These are phyloP conservation scores for Macrotus californicus DNA, from an alignment of 2,113 vertebrate genomes.

Conservation along the genomic window DNA sequence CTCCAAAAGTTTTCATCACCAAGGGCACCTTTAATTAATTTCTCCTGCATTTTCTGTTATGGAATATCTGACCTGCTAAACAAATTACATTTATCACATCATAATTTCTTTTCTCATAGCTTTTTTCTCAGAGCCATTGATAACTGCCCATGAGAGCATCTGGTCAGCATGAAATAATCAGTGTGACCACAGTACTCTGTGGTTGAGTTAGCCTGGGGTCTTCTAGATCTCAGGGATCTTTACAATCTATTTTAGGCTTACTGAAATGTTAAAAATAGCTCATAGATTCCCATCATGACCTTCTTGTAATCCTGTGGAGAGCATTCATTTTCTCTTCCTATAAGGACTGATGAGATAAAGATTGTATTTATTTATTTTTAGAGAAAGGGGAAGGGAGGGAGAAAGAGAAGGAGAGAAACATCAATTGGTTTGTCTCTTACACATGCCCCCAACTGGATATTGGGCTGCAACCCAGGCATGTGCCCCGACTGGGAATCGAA, in stretches of 20 bases:
- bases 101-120: background rate
- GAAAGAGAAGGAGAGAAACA: too few species aligned
- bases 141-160: background rate
- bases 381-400: too few species aligned
- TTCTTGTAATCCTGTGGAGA: background rate
- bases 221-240: background rate
- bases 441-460: too few species aligned
- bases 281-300: background rate
- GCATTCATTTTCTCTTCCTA: background rate
- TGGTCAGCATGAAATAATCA: slow-evolving; percentile 20
- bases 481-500: too few species aligned
- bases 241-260: background rate
- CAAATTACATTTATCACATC: background rate
- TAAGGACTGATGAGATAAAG: background rate
- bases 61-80: background rate
- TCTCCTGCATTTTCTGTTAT: background rate
- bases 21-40: slow-evolving; percentile 40
- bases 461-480: too few species aligned
- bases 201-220: background rate
- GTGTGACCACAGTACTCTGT: background rate
- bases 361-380: too few species aligned
- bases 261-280: background rate
- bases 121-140: background rate
- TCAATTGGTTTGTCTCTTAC: too few species aligned
- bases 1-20: slow-evolving; percentile 24